Percentiles rank a stretch among this genome's conserved stretches.
Conservation (phyloP, 2,888 invertebrate species). For the Pandemis cinnamomeana region DNA sequence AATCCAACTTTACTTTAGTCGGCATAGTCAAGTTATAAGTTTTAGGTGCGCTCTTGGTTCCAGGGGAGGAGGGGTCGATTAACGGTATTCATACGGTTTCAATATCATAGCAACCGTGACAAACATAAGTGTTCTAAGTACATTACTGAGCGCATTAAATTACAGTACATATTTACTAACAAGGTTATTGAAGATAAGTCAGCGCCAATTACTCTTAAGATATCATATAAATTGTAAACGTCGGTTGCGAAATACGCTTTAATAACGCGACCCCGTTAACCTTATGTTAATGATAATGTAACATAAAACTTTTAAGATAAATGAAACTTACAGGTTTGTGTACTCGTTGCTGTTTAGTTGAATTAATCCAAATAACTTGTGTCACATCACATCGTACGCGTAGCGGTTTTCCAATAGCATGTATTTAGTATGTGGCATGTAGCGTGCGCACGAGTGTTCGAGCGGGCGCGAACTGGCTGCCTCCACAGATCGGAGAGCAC, state of each 20-base stretch:
- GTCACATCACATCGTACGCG: slow-evolving; percentile 27
- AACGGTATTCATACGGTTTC: slow-evolving; percentile 28
- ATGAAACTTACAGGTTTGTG: slow-evolving; percentile 18
- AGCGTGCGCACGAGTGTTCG: slow-evolving; percentile 28
- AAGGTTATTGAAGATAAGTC: slow-evolving; percentile 23
- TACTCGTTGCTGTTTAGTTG: slow-evolving; percentile 2
- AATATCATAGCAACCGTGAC: not conserved
- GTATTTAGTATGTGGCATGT: not conserved
- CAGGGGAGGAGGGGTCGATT: not conserved
- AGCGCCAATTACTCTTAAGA: slow-evolving; percentile 29
- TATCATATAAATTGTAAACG: slow-evolving; percentile 30
- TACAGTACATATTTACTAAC: not conserved
- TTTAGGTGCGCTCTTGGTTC: not conserved
- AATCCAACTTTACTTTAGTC: slow-evolving; percentile 7
- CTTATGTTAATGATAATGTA: not conserved
- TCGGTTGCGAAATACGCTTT: slow-evolving; percentile 13
- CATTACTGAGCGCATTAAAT: not conserved
- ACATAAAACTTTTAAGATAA: not conserved
- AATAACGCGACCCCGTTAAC: slow-evolving; percentile 31
- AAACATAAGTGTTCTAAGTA: not conserved
- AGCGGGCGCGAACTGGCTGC: slow-evolving; percentile 18
- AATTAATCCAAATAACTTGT: slow-evolving; percentile 27
- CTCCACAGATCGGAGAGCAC: slow-evolving; percentile 34
- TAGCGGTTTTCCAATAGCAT: slow-evolving; percentile 14
- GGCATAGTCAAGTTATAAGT: not conserved